phyloP scores from a whole-genome alignment of 2,888 invertebrate species.

The Chymomyza procnemis region DNA sequence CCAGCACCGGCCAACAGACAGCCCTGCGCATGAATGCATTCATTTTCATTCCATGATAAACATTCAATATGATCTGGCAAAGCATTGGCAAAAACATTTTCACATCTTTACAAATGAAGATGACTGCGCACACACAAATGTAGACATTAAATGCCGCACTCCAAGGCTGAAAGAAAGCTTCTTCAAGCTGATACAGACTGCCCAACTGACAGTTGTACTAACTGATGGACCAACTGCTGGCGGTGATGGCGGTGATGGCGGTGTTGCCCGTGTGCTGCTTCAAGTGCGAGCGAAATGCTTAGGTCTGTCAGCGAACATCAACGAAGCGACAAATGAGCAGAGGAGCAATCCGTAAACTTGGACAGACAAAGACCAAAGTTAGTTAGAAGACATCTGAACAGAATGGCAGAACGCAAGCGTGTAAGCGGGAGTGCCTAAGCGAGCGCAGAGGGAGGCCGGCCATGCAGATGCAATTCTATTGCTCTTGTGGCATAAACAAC shows the following conservation, averaged over 20 bases:
- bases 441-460: not conserved
- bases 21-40: not conserved
- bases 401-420: not conserved
- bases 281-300: constrained; percentile 48
- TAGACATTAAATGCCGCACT: constrained; percentile 36
- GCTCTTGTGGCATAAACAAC: not conserved
- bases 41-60: not conserved
- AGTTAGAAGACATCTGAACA: not conserved
- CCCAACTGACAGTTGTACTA: not conserved
- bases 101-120: constrained; percentile 8
- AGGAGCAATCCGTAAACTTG: constrained; percentile 23
- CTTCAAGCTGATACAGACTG: not conserved
- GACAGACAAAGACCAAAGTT: constrained; percentile 1
- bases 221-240: constrained; percentile 5
- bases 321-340: constrained; percentile 67
- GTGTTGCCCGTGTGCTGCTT: constrained; percentile 47
- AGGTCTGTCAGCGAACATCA: constrained; percentile 52
- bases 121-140: constrained; percentile 34
- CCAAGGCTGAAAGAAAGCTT: constrained; percentile 6
- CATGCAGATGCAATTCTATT: constrained; percentile 3
- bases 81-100: not conserved
- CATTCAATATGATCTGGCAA: not conserved
- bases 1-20: not conserved
- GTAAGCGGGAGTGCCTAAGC: not conserved
- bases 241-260: constrained; percentile 29